Evolutionary conservation across 2,797 vertebrate species (phyloP).

Genomic region (Leontopithecus rosalia): DNA sequence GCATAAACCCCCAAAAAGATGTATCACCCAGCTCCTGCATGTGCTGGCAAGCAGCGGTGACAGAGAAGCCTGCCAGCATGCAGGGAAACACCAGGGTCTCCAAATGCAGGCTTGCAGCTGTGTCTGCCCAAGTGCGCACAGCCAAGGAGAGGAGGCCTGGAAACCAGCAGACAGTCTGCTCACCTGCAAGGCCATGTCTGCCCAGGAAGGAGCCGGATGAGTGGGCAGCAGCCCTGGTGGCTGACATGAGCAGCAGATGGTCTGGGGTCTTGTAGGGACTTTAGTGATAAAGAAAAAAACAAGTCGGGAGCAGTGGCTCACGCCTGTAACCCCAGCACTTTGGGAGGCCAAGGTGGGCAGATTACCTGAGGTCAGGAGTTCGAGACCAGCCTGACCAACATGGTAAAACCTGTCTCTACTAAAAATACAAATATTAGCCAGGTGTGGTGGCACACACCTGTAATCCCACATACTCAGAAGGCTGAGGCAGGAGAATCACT

Average conservation of each 20-base stretch:
- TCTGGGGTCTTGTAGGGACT: background rate
- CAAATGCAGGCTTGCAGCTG: background rate
- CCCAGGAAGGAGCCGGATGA: background rate
- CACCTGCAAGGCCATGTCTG: background rate
- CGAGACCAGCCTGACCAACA: too few relatives aligned
- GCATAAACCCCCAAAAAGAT: background rate
- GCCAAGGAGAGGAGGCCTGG: background rate
- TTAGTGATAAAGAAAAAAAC: background rate
- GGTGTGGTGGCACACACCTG: too few relatives aligned
- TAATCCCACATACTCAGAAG: too few relatives aligned
- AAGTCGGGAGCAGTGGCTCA: too few relatives aligned
- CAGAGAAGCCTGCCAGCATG: background rate
- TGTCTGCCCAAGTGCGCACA: background rate
- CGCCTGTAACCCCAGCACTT: too few relatives aligned
- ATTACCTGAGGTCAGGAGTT: too few relatives aligned
- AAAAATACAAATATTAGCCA: too few relatives aligned
- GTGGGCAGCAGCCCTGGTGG: background rate
- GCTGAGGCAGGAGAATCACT: too few relatives aligned
- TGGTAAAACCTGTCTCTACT: too few relatives aligned
- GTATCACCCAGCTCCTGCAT: background rate
- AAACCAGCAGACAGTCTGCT: background rate
- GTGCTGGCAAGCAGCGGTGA: background rate
- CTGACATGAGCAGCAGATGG: background rate
- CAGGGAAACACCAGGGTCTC: background rate
- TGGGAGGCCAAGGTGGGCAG: too few relatives aligned